Percentiles rank a stretch among this genome's conserved stretches.
phyloP scores from a whole-genome alignment of 2,113 vertebrate genomes.

The Perca schrenkii region DNA sequence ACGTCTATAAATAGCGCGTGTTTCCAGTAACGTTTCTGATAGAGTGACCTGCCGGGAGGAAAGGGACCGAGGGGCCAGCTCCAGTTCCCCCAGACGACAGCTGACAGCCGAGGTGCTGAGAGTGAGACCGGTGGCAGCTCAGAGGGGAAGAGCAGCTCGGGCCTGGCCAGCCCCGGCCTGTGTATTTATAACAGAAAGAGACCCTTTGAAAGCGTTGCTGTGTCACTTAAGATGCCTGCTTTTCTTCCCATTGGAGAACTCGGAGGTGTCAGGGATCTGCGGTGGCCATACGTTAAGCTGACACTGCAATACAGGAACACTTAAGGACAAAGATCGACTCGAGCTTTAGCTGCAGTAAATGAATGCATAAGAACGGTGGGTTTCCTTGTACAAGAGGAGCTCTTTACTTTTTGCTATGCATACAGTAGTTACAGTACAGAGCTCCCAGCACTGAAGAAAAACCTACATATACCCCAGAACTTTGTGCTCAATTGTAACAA shows the following conservation, averaged over 20 bases:
- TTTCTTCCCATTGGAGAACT: conserved; percentile 44
- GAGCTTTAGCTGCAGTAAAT: not conserved
- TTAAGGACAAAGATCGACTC: conserved; percentile 5
- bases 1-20: conserved; percentile 74
- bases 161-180: conserved; percentile 38
- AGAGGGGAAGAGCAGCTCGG: conserved; percentile 49
- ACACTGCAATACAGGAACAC: conserved; percentile 16
- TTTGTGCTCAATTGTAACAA: not conserved
- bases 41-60: conserved; percentile 55
- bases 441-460: not conserved
- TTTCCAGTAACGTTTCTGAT: conserved; percentile 80
- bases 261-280: conserved; percentile 35
- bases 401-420: not conserved
- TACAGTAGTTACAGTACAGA: not conserved
- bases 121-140: conserved; percentile 62
- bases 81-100: conserved; percentile 84
- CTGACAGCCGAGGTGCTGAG: conserved; percentile 76
- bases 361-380: not conserved
- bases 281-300: conserved; percentile 33
- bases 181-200: conserved; percentile 83
- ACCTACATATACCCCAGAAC: not conserved
- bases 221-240: conserved; percentile 70
- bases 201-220: conserved; percentile 55
- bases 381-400: not conserved
- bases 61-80: conserved; percentile 58